Evolutionary conservation across 2,113 vertebrate genomes (phyloP).

Genomic region (Catharus minimus): DNA sequence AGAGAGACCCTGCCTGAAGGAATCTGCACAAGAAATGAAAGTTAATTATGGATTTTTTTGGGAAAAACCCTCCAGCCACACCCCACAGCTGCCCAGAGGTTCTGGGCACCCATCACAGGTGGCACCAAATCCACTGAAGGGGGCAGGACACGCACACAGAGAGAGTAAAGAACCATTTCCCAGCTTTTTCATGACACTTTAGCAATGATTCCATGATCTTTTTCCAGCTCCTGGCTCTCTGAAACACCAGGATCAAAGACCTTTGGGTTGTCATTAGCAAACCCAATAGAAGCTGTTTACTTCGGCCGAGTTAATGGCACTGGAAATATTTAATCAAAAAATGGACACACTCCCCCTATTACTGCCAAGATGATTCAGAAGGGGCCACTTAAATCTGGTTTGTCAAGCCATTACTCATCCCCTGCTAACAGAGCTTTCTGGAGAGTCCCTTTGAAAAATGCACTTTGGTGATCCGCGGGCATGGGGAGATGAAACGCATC

Average conservation of each 20-base stretch:
- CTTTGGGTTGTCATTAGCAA: slow-evolving; percentile 4
- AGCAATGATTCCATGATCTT: background rate
- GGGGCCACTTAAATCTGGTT: slow-evolving; percentile 42
- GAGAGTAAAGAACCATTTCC: background rate
- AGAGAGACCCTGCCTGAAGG: background rate
- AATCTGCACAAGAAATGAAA: background rate
- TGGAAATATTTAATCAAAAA: slow-evolving; percentile 66
- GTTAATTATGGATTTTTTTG: background rate
- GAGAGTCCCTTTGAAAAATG: slow-evolving; percentile 38
- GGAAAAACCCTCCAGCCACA: background rate
- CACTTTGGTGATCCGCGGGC: background rate
- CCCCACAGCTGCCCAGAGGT: too few species aligned
- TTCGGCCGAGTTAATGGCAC: slow-evolving; percentile 29
- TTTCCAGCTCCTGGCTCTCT: background rate
- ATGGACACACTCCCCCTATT: slow-evolving; percentile 31
- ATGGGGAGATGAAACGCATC: background rate
- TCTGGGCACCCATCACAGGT: background rate
- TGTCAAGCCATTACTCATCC: slow-evolving; percentile 52
- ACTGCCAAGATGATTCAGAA: slow-evolving; percentile 63
- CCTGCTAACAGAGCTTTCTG: slow-evolving; percentile 46
- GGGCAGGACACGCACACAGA: rapidly evolving
- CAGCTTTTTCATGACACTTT: background rate
- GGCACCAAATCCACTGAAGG: background rate
- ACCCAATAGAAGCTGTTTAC: slow-evolving; percentile 37
- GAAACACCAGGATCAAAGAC: slow-evolving; percentile 41